These are phyloP conservation scores for Cephus runcator DNA, from an alignment of 2,888 invertebrate genomes.

Conservation along the genomic window DNA sequence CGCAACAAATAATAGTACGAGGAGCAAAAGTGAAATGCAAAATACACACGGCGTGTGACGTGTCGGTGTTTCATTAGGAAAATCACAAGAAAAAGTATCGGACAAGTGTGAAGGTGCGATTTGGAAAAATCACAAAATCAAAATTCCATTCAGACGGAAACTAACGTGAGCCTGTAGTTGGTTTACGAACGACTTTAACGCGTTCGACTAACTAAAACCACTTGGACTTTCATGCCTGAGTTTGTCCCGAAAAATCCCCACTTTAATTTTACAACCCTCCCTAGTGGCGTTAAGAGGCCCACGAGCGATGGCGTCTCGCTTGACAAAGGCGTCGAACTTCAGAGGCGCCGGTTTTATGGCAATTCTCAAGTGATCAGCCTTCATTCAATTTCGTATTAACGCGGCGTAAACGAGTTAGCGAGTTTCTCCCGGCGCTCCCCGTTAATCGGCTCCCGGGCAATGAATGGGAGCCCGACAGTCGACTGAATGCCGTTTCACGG, in stretches of 20 bases:
- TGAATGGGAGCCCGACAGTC: not conserved
- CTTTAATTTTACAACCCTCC: slow-evolving; percentile 5
- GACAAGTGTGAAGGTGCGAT: too few species aligned
- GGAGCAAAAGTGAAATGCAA: not conserved
- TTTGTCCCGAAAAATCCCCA: not conserved
- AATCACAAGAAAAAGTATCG: too few species aligned
- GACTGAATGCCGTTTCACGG: not conserved
- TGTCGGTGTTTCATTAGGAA: not conserved
- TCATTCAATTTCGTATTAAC: not conserved
- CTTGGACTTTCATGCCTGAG: not conserved
- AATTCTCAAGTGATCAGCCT: slow-evolving; percentile 27
- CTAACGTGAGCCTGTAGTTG: not conserved
- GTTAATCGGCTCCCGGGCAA: not conserved
- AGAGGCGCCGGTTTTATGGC: slow-evolving; percentile 27
- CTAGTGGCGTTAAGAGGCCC: slow-evolving; percentile 22
- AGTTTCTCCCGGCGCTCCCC: not conserved
- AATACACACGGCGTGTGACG: slow-evolving; percentile 3
- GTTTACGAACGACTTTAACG: slow-evolving; percentile 16
- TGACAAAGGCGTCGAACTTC: not conserved
- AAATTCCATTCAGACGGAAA: not conserved
- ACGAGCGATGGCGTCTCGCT: slow-evolving; percentile 6
- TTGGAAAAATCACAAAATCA: not conserved
- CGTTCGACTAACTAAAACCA: slow-evolving; percentile 15
- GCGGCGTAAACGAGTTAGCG: not conserved
- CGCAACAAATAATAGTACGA: not conserved